Evolutionary conservation across 2,113 vertebrate genomes (phyloP).

Genomic region (Oreamnos americanus): DNA sequence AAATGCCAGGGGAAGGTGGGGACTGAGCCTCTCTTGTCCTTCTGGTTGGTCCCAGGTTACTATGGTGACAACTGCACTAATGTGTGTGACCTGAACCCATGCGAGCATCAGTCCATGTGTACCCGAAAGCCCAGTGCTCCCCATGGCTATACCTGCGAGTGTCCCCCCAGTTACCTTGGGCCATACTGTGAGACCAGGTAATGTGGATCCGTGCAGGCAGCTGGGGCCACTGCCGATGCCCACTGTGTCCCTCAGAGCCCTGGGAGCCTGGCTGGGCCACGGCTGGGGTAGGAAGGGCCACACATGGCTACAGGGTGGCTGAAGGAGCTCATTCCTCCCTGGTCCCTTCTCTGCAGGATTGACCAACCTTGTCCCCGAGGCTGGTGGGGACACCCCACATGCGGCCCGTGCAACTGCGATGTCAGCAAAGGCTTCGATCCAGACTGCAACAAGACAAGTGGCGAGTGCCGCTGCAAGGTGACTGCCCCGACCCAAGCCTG

Average conservation of each 20-base stretch:
- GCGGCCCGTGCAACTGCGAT: conserved; percentile 92
- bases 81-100: conserved; percentile 91
- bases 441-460: conserved; percentile 95
- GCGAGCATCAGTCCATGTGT: conserved; percentile 89
- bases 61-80: conserved; percentile 91
- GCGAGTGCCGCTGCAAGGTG: conserved; percentile 95
- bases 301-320: neutral
- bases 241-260: neutral
- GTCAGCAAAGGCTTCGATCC: conserved; percentile 90
- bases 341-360: conserved; percentile 79
- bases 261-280: neutral
- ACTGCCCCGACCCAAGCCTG: neutral
- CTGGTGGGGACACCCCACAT: conserved; percentile 96
- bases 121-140: conserved; percentile 82
- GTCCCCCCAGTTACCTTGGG: conserved; percentile 89
- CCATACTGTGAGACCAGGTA: conserved; percentile 95
- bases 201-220: neutral
- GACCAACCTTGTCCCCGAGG: conserved; percentile 92
- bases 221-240: neutral
- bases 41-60: conserved; percentile 84
- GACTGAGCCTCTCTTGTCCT: neutral
- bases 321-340: neutral
- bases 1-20: neutral
- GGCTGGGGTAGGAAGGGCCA: neutral
- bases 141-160: conserved; percentile 90